A percentile compares a stretch with the other conserved stretches of the same genome.
Evolutionary conservation across 1,140 invertebrate genomes (phyloP).

Genomic region (Lasaia peninsularis): DNA sequence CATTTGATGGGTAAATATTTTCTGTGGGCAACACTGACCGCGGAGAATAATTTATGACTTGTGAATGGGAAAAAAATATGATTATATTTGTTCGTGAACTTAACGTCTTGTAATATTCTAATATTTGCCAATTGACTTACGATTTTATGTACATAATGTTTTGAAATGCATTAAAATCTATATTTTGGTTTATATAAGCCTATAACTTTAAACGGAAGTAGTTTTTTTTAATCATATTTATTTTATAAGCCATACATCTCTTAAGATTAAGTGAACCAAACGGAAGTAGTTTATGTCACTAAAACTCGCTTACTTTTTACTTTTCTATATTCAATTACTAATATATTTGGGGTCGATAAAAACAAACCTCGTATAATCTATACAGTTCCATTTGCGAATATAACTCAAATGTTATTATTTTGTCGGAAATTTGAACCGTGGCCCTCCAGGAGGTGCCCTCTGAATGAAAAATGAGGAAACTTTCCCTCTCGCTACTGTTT

Average conservation of each 20-base stretch:
- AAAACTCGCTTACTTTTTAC: too few species aligned
- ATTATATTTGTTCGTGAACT: constrained; percentile 1
- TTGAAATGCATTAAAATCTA: too few species aligned
- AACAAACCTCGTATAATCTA: constrained; percentile 12
- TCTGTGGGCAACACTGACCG: constrained; percentile 53
- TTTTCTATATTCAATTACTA: too few species aligned
- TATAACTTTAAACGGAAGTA: too few species aligned
- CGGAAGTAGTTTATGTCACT: too few species aligned
- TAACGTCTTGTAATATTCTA: not conserved
- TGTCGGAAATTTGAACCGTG: constrained; percentile 53
- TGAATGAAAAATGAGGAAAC: constrained; percentile 66
- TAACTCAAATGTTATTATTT: constrained; percentile 56
- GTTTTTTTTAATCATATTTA: too few species aligned
- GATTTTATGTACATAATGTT: too few species aligned
- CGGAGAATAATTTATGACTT: constrained; percentile 58
- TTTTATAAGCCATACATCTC: too few species aligned
- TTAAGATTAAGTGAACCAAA: too few species aligned
- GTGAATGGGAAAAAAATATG: constrained; percentile 28
- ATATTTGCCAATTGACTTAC: not conserved
- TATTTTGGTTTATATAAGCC: too few species aligned
- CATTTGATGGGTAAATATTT: constrained; percentile 71
- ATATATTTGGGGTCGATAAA: not conserved
- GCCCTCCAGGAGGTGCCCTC: constrained; percentile 41
- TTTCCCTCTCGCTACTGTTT: constrained; percentile 63
- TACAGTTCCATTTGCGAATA: constrained; percentile 38